Evolutionary conservation across 2,113 vertebrate species (phyloP).

Genomic region (Aspiorhynchus laticeps): DNA sequence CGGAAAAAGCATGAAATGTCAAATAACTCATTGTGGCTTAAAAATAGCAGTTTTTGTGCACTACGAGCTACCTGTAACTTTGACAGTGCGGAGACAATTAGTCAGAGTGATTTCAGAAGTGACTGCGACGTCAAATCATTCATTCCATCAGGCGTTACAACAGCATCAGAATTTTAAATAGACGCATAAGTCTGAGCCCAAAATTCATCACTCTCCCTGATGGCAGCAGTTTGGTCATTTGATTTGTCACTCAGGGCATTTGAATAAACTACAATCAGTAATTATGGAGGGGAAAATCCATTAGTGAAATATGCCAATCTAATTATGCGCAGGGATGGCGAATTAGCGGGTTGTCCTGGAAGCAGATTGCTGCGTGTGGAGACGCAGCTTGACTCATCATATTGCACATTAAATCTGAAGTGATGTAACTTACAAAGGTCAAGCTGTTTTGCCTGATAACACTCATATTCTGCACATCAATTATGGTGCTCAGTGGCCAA

Average conservation of each 20-base stretch:
- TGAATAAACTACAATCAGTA: slow-evolving; percentile 63
- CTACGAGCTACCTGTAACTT: slow-evolving; percentile 14
- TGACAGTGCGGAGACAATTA: slow-evolving; percentile 32
- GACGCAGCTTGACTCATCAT: slow-evolving; percentile 41
- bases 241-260: slow-evolving; percentile 61
- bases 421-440: slow-evolving; percentile 63
- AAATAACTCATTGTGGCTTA: background rate
- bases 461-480: slow-evolving; percentile 55
- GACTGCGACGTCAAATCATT: slow-evolving; percentile 34
- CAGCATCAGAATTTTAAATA: slow-evolving; percentile 44
- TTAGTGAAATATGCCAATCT: slow-evolving; percentile 70
- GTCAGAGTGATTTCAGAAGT: slow-evolving; percentile 33
- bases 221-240: slow-evolving; percentile 45
- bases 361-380: slow-evolving; percentile 27
- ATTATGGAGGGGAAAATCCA: slow-evolving; percentile 60
- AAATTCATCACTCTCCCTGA: slow-evolving; percentile 52
- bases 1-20: slow-evolving; percentile 8
- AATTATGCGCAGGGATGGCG: slow-evolving; percentile 64
- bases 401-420: slow-evolving; percentile 44
- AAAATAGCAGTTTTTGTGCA: background rate
- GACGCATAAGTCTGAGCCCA: background rate
- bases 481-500: slow-evolving; percentile 45
- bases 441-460: slow-evolving; percentile 51
- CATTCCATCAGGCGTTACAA: slow-evolving; percentile 44
- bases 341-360: slow-evolving; percentile 64